Evolutionary conservation across 2,797 vertebrate species (phyloP).

Genomic region (Gymnoscopelus microlampas): DNA sequence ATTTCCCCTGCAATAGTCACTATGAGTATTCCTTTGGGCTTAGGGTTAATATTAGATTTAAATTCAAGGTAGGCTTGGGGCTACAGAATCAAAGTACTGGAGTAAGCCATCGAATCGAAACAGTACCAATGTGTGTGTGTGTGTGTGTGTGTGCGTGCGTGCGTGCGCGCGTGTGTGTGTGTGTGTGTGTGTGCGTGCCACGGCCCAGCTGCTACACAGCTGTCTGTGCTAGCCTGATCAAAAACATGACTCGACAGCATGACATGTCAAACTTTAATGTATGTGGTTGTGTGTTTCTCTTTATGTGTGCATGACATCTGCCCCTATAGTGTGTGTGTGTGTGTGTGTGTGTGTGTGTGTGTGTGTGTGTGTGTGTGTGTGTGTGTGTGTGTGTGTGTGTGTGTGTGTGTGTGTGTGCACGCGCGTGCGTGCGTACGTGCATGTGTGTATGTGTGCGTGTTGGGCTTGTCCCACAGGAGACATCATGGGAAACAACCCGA

Average conservation of each 20-base stretch:
- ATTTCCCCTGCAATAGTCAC: no score
- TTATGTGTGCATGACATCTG: neutral
- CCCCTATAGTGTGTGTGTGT: no score
- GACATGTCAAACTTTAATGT: neutral
- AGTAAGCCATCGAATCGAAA: no score
- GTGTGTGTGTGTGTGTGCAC: no score
- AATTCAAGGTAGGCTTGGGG: no score
- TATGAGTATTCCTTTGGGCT: no score
- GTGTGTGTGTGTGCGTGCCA: neutral
- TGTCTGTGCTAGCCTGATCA: neutral
- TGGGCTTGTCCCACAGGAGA: no score
- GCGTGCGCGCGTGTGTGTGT: neutral
- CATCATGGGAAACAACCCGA: neutral
- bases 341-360: neutral
- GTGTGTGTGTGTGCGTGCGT: neutral
- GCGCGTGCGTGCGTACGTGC: neutral
- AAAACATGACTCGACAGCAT: neutral
- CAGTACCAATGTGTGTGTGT: no score
- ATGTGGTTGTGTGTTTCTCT: neutral
- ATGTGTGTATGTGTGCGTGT: neutral
- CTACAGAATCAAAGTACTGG: no score
- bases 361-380: no score
- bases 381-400: no score
- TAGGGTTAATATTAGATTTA: no score
- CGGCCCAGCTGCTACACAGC: neutral